A percentile compares a stretch with the other conserved stretches of the same genome.
Evolutionary conservation across 2,888 invertebrate species (phyloP).

Genomic region (Busseola fusca): DNA sequence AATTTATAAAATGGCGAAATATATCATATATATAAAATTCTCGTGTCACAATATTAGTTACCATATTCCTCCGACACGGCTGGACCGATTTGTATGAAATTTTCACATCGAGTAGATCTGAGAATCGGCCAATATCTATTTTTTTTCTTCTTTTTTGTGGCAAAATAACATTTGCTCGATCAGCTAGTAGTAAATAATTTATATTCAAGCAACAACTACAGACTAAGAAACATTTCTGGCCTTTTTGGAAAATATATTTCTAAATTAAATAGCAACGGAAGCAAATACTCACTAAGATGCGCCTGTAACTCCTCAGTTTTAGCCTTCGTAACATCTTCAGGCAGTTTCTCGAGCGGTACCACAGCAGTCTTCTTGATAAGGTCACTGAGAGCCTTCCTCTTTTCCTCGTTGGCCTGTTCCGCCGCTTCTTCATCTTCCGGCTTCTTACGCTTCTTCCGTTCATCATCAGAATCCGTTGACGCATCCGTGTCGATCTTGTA

Average conservation of each 20-base stretch:
- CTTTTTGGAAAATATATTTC: not conserved
- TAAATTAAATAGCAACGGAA: not conserved
- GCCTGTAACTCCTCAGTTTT: conserved; percentile 80
- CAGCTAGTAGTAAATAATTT: too few relatives aligned
- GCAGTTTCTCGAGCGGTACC: conserved; percentile 82
- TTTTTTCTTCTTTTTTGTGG: too few relatives aligned
- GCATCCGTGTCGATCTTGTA: conserved; percentile 81
- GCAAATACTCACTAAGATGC: conserved; percentile 71
- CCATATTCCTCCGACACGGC: too few relatives aligned
- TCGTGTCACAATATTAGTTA: too few relatives aligned
- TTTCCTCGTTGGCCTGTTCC: conserved; percentile 68
- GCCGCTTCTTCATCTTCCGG: conserved; percentile 72
- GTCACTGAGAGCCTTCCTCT: conserved; percentile 72
- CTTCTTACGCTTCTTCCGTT: conserved; percentile 81
- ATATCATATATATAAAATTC: too few relatives aligned
- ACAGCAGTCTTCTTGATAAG: conserved; percentile 81
- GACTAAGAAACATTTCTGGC: not conserved
- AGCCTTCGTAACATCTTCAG: conserved; percentile 79
- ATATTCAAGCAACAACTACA: too few relatives aligned
- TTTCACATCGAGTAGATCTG: too few relatives aligned
- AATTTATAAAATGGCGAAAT: too few relatives aligned
- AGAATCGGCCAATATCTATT: too few relatives aligned
- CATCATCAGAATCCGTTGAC: conserved; percentile 70
- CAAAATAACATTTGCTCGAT: too few relatives aligned
- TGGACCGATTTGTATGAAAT: too few relatives aligned